Evolutionary conservation across 2,113 vertebrate genomes (phyloP).

Genomic region (Ramphastos sulfuratus): DNA sequence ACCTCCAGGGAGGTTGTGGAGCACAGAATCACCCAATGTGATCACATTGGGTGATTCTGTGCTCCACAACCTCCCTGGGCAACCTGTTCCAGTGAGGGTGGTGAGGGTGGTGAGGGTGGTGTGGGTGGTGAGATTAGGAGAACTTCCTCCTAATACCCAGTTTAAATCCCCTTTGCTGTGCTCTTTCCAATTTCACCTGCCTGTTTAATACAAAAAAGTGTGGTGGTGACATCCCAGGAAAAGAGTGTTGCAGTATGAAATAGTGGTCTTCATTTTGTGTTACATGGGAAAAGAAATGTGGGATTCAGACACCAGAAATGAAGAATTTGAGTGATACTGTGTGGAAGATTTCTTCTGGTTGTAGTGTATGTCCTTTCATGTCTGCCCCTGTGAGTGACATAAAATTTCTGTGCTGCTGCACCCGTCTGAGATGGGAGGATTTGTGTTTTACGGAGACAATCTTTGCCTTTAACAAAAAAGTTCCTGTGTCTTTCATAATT

Average conservation of each 20-base stretch:
- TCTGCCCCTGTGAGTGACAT: background rate
- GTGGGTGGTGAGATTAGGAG: too few relatives aligned
- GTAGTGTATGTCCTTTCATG: background rate
- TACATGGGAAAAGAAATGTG: background rate
- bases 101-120: too few relatives aligned
- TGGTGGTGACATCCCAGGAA: fast-evolving
- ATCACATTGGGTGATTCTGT: too few relatives aligned
- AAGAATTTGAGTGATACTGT: background rate
- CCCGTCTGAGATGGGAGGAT: background rate
- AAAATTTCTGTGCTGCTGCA: background rate
- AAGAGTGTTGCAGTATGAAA: background rate
- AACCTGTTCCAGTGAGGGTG: too few relatives aligned
- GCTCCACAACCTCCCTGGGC: too few relatives aligned
- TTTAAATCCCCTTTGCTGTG: background rate
- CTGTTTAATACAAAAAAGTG: background rate
- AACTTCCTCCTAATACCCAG: too few relatives aligned
- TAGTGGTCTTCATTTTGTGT: background rate
- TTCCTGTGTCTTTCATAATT: background rate
- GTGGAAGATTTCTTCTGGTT: background rate
- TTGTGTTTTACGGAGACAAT: background rate
- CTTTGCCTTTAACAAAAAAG: background rate
- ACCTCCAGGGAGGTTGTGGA: too few relatives aligned
- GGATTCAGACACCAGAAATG: background rate
- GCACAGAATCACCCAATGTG: too few relatives aligned
- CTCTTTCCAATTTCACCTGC: background rate